Conservation (phyloP, 2,888 invertebrate genomes). For the Lochmaea capreae region DNA sequence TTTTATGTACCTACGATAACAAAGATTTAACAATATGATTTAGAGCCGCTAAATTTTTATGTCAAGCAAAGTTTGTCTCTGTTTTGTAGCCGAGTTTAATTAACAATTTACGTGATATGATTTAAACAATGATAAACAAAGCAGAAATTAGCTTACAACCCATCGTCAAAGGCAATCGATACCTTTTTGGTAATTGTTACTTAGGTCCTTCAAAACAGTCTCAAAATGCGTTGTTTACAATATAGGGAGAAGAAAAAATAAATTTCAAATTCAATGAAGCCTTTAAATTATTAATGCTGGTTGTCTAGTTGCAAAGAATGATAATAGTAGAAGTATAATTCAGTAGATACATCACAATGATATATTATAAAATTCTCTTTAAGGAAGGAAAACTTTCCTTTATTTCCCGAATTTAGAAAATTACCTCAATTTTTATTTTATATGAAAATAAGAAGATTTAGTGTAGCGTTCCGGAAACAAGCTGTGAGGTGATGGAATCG, state of each 20-base stretch:
- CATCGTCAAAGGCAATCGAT: too few relatives aligned
- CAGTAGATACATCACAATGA: constrained; percentile 1
- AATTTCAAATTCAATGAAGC: not conserved
- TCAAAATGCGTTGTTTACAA: too few relatives aligned
- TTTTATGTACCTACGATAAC: constrained; percentile 15
- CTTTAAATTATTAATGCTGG: not conserved
- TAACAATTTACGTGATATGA: not conserved
- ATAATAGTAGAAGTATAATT: constrained; percentile 2
- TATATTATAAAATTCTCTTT: not conserved
- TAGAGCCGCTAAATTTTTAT: not conserved
- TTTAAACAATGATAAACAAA: too few relatives aligned
- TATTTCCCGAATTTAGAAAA: not conserved
- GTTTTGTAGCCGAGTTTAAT: not conserved
- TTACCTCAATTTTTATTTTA: constrained; percentile 3
- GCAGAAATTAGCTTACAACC: too few relatives aligned
- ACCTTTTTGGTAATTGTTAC: too few relatives aligned
- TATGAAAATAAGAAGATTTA: not conserved
- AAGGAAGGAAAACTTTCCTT: not conserved
- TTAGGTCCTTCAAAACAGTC: too few relatives aligned
- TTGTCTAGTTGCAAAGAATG: not conserved
- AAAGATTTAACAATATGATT: constrained; percentile 11
- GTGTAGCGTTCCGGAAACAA: not conserved
- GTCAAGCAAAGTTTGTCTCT: not conserved
- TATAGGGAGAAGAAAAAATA: too few relatives aligned
- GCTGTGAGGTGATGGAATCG: not conserved